Conservation (phyloP, 2,888 invertebrate genomes). For the Pristionchus japonicus region DNA sequence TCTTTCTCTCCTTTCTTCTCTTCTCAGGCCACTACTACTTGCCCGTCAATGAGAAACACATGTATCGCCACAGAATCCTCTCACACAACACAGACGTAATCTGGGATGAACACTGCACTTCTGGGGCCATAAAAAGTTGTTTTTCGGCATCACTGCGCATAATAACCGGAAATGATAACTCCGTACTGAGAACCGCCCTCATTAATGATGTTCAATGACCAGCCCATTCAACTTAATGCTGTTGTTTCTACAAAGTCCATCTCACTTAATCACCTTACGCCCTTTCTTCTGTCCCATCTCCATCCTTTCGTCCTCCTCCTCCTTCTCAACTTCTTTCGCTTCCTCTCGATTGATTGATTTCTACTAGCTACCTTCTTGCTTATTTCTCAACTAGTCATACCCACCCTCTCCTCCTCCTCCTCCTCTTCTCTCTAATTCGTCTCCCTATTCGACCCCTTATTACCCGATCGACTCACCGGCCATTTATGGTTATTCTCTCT, state of each 20-base stretch:
- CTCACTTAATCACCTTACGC: background rate
- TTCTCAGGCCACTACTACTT: background rate
- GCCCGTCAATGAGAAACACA: background rate
- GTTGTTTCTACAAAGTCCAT: background rate
- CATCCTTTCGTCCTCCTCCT: background rate
- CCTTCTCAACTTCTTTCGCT: constrained; percentile 28
- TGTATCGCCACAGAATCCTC: background rate
- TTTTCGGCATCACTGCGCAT: background rate
- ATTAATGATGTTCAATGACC: background rate
- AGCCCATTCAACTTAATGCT: background rate
- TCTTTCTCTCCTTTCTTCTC: background rate
- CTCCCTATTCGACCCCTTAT: constrained; percentile 30
- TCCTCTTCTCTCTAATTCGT: background rate
- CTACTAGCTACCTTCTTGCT: constrained; percentile 3
- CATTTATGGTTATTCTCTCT: constrained; percentile 2
- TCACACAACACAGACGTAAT: background rate
- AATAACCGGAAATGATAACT: background rate
- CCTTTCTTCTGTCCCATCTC: background rate
- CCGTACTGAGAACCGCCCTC: background rate
- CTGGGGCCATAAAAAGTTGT: background rate
- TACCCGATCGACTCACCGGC: background rate
- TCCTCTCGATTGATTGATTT: constrained; percentile 33
- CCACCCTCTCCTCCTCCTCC: background rate
- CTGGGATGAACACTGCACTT: background rate
- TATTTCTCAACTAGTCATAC: constrained; percentile 34